A percentile compares a stretch with the other conserved stretches of the same genome.
phyloP scores from a whole-genome alignment of 2,113 vertebrate genomes.

The Cryptotis parvus region DNA sequence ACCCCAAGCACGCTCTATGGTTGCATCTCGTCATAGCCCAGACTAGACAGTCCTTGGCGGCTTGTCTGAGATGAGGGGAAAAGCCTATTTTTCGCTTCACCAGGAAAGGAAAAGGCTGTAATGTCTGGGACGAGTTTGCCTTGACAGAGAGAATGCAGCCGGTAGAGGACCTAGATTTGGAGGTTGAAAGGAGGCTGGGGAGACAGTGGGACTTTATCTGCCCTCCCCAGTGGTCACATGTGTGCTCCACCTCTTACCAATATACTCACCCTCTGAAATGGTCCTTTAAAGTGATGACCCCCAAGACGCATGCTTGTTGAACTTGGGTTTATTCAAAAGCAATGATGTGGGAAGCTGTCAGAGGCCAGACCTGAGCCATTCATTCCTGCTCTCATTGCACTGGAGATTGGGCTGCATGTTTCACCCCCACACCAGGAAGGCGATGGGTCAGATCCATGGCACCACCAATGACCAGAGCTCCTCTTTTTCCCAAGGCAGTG shows the following conservation, averaged over 20 bases:
- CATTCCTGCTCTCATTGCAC: neutral
- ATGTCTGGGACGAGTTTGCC: neutral
- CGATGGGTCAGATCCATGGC: rapidly evolving
- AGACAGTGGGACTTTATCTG: too few relatives aligned
- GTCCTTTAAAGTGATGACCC: neutral
- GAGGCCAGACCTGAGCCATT: neutral
- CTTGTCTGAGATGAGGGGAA: too few relatives aligned
- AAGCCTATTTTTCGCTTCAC: too few relatives aligned
- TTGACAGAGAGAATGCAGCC: rapidly evolving
- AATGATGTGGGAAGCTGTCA: rapidly evolving
- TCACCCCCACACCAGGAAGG: neutral
- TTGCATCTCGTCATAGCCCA: too few relatives aligned
- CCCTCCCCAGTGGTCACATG: too few relatives aligned
- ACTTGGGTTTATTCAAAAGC: too few relatives aligned
- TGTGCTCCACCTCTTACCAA: neutral
- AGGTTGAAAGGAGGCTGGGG: neutral
- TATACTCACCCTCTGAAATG: neutral
- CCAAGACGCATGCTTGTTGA: neutral
- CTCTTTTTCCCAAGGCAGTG: conserved; percentile 91
- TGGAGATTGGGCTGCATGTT: neutral
- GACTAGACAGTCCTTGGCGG: too few relatives aligned
- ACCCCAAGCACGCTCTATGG: too few relatives aligned
- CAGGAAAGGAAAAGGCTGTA: neutral
- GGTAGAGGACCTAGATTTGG: neutral
- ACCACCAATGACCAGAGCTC: neutral